These are phyloP conservation scores for Caenorhabditis sulstoni DNA, from an alignment of 2,888 invertebrate genomes.

Conservation along the genomic window DNA sequence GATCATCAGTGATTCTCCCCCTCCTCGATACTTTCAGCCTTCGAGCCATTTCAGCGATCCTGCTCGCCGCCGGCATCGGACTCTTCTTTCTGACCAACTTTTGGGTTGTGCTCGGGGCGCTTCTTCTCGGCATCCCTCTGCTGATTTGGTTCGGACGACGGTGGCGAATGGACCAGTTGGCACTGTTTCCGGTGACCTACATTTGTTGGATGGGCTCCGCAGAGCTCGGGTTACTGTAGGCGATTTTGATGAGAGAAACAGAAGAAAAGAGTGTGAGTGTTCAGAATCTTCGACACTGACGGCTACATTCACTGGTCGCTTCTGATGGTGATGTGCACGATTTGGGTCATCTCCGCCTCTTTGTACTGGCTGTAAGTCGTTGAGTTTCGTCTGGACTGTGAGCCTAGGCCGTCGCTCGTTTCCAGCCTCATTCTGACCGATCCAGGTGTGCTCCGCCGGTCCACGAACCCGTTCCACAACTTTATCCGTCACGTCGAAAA, in stretches of 20 bases:
- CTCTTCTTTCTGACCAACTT: conserved; percentile 27
- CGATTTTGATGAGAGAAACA: not conserved
- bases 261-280: not conserved
- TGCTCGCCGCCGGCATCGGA: not conserved
- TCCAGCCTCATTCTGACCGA: conserved; percentile 40
- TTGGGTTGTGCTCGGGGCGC: conserved; percentile 21
- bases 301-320: conserved; percentile 47
- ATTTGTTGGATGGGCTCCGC: conserved; percentile 44
- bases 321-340: conserved; percentile 19
- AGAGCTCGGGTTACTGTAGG: conserved; percentile 41
- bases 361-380: conserved; percentile 36
- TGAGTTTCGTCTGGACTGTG: not conserved
- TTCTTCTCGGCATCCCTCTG: not conserved
- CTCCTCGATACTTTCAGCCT: no score
- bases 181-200: conserved; percentile 42
- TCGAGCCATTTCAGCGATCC: conserved; percentile 22
- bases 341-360: conserved; percentile 32
- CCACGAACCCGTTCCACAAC: conserved; percentile 14
- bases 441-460: conserved; percentile 29
- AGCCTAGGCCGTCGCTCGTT: not conserved
- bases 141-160: conserved; percentile 10
- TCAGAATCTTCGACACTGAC: conserved; percentile 44
- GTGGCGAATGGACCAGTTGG: conserved; percentile 29
- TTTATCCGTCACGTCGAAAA: conserved; percentile 24
- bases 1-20: not conserved